phyloP scores from a whole-genome alignment of 2,888 invertebrate genomes.

The Panzeria rudis region DNA sequence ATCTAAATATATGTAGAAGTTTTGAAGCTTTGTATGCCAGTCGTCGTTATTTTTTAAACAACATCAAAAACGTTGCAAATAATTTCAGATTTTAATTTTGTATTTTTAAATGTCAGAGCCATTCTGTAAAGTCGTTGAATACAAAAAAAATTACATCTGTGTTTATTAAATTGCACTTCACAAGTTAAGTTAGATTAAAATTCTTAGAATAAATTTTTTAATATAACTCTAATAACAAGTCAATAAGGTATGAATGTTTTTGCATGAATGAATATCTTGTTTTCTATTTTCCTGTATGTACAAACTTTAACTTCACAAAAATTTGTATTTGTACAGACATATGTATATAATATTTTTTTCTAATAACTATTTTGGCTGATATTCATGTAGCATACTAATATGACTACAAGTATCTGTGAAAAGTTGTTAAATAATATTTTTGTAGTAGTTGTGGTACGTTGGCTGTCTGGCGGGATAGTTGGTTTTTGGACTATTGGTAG shows the following conservation, averaged over 20 bases:
- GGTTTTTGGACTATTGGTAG: slow-evolving; percentile 37
- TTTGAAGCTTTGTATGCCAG: too few relatives aligned
- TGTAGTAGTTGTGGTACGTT: slow-evolving; percentile 14
- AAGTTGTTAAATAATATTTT: slow-evolving; percentile 28
- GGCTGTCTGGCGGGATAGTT: slow-evolving; percentile 10
- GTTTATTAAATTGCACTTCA: too few relatives aligned
- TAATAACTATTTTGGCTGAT: slow-evolving; percentile 12
- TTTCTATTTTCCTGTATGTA: slow-evolving; percentile 41
- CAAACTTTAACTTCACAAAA: slow-evolving; percentile 57
- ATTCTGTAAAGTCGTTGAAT: too few relatives aligned
- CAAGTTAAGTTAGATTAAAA: too few relatives aligned
- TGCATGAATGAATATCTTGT: slow-evolving; percentile 22
- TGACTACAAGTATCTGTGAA: not conserved
- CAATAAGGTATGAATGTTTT: not conserved
- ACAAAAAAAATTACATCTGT: too few relatives aligned
- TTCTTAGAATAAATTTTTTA: too few relatives aligned
- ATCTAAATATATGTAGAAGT: too few relatives aligned
- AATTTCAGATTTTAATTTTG: too few relatives aligned
- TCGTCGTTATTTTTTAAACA: too few relatives aligned
- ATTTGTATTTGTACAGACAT: too few relatives aligned
- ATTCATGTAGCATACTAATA: slow-evolving; percentile 52
- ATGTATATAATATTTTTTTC: slow-evolving; percentile 3
- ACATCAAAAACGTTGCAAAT: too few relatives aligned
- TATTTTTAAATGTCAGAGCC: too few relatives aligned
- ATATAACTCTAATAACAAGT: not conserved